phyloP scores from a whole-genome alignment of 30 jellyfish, hydroid and myxozoan genomes.

The Euphysa ruthae region DNA sequence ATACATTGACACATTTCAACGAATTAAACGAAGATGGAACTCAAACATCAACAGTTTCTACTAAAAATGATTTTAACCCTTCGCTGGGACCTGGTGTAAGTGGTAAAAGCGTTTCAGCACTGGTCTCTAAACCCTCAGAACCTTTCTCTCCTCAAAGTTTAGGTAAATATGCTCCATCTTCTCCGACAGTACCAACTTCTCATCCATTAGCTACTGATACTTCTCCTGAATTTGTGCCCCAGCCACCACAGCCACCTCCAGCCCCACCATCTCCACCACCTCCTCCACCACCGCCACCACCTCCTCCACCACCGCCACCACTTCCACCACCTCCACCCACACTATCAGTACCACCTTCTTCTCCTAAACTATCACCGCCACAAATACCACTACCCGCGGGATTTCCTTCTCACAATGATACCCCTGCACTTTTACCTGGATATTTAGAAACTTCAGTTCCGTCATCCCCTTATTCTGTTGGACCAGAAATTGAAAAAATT shows the following conservation, averaged over 20 bases:
- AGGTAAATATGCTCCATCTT: slow-evolving; percentile 11
- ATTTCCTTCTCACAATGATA: too few species aligned
- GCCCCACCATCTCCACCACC: not conserved
- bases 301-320: not conserved
- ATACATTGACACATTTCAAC: slow-evolving; percentile 23
- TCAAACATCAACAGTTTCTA: slow-evolving; percentile 20
- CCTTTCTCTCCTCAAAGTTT: not conserved
- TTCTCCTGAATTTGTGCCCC: not conserved
- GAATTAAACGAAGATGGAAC: slow-evolving; percentile 20
- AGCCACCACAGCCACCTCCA: slow-evolving; percentile 20
- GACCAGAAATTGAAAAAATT: not conserved
- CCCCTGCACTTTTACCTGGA: not conserved
- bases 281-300: slow-evolving; percentile 22
- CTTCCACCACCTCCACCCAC: not conserved
- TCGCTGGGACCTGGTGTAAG: slow-evolving; percentile 19
- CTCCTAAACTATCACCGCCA: slow-evolving; percentile 32
- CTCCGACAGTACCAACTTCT: slow-evolving; percentile 19
- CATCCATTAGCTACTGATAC: slow-evolving; percentile 4
- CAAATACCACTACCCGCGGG: slow-evolving; percentile 27
- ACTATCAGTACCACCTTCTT: slow-evolving; percentile 34
- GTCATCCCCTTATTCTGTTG: not conserved
- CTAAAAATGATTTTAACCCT: not conserved
- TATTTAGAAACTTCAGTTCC: not conserved
- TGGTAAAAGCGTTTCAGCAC: slow-evolving; percentile 13
- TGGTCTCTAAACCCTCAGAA: not conserved